phyloP scores from a whole-genome alignment of 1,140 invertebrate species.

The Homalodisca vitripennis region DNA sequence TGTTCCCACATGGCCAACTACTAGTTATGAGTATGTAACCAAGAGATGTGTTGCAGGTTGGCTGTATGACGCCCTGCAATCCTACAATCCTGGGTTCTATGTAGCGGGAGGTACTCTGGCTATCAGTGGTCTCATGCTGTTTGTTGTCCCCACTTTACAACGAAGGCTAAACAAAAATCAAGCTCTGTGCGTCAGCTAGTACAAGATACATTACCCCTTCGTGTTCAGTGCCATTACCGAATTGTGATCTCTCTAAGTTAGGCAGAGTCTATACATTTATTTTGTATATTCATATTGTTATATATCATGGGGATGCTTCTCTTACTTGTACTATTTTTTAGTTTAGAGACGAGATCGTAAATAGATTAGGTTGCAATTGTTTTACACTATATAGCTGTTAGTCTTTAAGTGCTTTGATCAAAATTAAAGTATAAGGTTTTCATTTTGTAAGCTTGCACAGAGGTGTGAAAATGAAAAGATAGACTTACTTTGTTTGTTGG shows the following conservation, averaged over 20 bases:
- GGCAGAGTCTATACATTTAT: conserved; percentile 8
- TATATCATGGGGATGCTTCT: no score
- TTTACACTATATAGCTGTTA: no score
- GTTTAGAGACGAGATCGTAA: no score
- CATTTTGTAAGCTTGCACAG: no score
- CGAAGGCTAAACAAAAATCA: conserved; percentile 42
- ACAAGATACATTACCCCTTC: background rate
- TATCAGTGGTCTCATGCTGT: conserved; percentile 82
- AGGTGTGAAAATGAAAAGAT: no score
- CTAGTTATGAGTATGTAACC: background rate
- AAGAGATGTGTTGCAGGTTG: conserved; percentile 34
- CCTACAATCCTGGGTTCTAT: conserved; percentile 82
- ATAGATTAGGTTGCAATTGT: no score
- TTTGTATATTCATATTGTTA: conserved; percentile 19
- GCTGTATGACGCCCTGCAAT: conserved; percentile 44
- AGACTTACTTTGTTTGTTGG: no score
- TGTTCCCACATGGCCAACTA: no score
- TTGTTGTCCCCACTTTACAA: conserved; percentile 78
- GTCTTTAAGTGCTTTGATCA: no score
- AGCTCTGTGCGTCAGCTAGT: conserved; percentile 5
- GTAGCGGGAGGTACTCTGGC: conserved; percentile 45
- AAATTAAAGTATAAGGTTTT: no score
- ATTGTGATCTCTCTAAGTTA: conserved; percentile 25
- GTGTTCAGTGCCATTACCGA: conserved; percentile 1
- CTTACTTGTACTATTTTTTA: no score